Conservation (phyloP, 2,113 vertebrate genomes). For the Calonectris borealis region DNA sequence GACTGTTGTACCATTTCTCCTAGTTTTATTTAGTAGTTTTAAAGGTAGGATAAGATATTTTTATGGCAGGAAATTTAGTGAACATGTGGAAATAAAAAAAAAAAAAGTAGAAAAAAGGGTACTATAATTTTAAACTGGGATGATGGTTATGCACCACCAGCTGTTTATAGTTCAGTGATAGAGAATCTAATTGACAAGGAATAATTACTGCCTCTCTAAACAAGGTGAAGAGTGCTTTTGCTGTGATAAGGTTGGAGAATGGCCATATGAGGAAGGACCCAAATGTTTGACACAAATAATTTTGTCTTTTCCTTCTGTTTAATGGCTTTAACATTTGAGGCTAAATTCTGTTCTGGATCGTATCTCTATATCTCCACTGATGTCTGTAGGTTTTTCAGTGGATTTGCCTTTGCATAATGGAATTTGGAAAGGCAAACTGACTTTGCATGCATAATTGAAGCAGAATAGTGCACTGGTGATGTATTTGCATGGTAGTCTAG, state of each 20-base stretch:
- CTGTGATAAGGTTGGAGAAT: neutral
- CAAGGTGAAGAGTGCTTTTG: neutral
- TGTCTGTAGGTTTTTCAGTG: neutral
- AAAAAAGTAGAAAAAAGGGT: neutral
- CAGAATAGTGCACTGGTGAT: neutral
- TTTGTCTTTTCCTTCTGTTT: neutral
- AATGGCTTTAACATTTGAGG: constrained; percentile 4
- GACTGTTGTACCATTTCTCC: neutral
- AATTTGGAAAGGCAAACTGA: neutral
- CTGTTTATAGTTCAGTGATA: constrained; percentile 35
- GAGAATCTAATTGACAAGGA: constrained; percentile 38
- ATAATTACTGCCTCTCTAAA: constrained; percentile 13
- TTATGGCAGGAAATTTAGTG: constrained; percentile 23
- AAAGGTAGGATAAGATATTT: constrained; percentile 13
- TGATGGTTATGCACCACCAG: constrained; percentile 8
- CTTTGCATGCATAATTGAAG: neutral
- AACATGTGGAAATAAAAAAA: constrained; percentile 30
- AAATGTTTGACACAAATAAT: neutral
- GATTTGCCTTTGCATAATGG: neutral
- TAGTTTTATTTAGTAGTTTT: constrained; percentile 39
- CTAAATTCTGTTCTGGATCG: neutral
- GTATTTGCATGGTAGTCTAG: neutral
- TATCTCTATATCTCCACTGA: neutral
- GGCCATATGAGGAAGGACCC: neutral
- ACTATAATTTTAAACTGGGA: constrained; percentile 32